These are phyloP conservation scores for Ellobium chinense DNA, from an alignment of 2,888 invertebrate species.

Conservation along the genomic window DNA sequence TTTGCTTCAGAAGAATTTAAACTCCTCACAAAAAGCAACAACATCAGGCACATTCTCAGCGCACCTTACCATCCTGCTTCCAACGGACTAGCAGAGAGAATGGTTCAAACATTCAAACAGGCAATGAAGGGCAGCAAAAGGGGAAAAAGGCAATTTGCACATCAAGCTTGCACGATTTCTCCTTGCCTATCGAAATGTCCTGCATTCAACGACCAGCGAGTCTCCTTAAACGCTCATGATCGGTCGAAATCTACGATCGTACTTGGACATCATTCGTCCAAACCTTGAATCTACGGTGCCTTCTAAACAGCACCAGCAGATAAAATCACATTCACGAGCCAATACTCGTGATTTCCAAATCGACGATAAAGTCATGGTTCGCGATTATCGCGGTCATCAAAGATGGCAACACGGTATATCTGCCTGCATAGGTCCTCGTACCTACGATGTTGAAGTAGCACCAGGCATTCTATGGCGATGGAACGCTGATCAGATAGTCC, in stretches of 20 bases:
- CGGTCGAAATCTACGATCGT: neutral
- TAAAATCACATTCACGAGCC: neutral
- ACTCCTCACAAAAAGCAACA: slow-evolving; percentile 44
- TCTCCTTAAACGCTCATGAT: neutral
- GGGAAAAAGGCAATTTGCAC: neutral
- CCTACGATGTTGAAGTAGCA: neutral
- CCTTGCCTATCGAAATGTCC: neutral
- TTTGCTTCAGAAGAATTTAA: slow-evolving; percentile 42
- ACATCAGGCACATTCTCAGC: slow-evolving; percentile 46
- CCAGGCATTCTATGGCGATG: neutral
- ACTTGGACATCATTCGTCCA: neutral
- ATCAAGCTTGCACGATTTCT: neutral
- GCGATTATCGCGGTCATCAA: neutral
- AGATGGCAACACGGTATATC: neutral
- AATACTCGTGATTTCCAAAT: neutral
- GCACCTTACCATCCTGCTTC: neutral
- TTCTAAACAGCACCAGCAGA: neutral
- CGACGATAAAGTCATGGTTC: neutral
- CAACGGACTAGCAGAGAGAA: neutral
- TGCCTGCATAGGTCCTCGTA: neutral
- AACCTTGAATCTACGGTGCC: neutral
- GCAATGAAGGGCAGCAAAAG: slow-evolving; percentile 12
- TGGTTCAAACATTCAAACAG: neutral
- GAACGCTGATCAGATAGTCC: neutral
- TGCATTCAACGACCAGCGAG: slow-evolving; percentile 3